Percentiles rank a stretch among this genome's conserved stretches.
Conservation (phyloP, 2,888 invertebrate species). For the Nymphalis urticae region DNA sequence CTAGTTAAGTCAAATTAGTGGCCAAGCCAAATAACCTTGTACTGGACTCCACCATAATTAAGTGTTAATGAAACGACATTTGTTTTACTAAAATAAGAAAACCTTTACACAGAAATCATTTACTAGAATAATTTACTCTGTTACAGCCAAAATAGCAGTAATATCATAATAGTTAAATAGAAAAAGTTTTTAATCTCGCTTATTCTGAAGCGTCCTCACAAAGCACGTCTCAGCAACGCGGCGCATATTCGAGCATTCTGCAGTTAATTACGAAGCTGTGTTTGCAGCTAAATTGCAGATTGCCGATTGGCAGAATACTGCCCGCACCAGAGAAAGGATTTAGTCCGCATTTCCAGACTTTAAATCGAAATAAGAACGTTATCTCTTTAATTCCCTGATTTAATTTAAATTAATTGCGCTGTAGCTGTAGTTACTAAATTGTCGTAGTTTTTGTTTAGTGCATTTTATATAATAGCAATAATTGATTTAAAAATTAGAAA, state of each 20-base stretch:
- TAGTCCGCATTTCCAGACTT: constrained; percentile 13
- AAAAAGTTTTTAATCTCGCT: constrained; percentile 3
- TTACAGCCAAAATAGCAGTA: too few relatives aligned
- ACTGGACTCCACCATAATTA: too few relatives aligned
- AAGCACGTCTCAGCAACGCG: constrained; percentile 1
- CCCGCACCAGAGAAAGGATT: constrained; percentile 13
- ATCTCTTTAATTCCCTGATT: not conserved
- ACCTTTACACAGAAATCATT: too few relatives aligned
- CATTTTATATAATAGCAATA: too few relatives aligned
- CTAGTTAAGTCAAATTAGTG: too few relatives aligned
- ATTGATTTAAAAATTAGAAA: too few relatives aligned
- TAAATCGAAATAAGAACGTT: not conserved
- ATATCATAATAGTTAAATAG: too few relatives aligned
- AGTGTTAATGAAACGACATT: too few relatives aligned
- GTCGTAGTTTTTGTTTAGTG: not conserved
- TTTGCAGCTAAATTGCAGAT: constrained; percentile 17
- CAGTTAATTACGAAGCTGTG: constrained; percentile 21
- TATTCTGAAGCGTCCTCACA: not conserved
- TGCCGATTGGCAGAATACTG: constrained; percentile 14
- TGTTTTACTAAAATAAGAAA: too few relatives aligned
- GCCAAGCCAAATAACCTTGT: too few relatives aligned
- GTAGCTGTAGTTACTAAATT: too few relatives aligned
- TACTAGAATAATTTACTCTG: too few relatives aligned
- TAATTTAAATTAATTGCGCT: not conserved
- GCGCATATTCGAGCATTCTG: constrained; percentile 6